Evolutionary conservation across 2,113 vertebrate genomes (phyloP).

Genomic region (Odontophorus gujanensis): DNA sequence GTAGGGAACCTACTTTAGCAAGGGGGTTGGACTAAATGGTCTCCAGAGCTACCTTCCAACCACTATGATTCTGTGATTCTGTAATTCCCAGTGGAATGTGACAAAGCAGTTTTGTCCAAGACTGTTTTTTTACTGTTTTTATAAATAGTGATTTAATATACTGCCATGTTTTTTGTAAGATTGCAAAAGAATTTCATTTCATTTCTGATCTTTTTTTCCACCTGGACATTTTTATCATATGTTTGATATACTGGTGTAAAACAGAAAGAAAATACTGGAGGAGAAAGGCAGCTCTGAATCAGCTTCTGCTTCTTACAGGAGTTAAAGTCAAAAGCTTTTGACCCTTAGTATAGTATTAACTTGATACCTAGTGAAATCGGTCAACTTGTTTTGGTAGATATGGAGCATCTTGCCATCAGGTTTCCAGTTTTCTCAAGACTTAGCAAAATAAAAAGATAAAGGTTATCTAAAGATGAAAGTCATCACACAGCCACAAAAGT

Average conservation of each 20-base stretch:
- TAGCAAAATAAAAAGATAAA: conserved; percentile 26
- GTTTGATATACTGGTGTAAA: neutral
- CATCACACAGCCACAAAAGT: conserved; percentile 19
- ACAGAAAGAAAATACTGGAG: neutral
- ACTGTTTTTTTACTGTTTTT: neutral
- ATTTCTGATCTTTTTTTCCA: neutral
- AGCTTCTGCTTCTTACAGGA: neutral
- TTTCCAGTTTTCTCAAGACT: neutral
- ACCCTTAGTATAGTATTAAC: neutral
- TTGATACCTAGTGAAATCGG: conserved; percentile 4
- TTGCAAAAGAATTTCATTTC: neutral
- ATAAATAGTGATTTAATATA: neutral
- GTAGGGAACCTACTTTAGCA: neutral
- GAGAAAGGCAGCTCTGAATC: neutral
- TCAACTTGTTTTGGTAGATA: conserved; percentile 1
- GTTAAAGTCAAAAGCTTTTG: neutral
- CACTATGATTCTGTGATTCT: neutral
- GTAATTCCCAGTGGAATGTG: neutral
- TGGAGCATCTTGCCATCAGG: neutral
- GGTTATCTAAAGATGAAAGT: conserved; percentile 23
- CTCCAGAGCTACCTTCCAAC: neutral
- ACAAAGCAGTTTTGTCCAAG: neutral
- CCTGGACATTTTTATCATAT: neutral
- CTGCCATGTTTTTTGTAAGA: neutral
- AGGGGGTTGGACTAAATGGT: too few relatives aligned